Base-by-base conservation (phyloP, 2,888 invertebrate species). In the Ochropleura leucogaster region DNA sequence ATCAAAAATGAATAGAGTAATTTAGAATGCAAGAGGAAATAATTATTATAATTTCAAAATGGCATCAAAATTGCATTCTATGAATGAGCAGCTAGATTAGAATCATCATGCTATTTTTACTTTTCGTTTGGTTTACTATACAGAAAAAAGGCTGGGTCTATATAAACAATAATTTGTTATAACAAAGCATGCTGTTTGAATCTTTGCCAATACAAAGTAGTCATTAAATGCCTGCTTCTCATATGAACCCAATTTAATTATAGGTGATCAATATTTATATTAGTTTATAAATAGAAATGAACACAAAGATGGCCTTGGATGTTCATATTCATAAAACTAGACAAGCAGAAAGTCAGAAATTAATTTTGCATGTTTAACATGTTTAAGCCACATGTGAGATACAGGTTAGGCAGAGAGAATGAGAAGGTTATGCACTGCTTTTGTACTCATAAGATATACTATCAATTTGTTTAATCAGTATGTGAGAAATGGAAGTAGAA, bases 201-300 rank as follows among this genome's bases (percentile, higher is more conserved):
- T 66, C 16, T 20, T n/a, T 53, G 42, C 63, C 67, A 67, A 70
- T 55, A 6, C 6, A 42, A 60, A 75, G 68, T 63, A 60, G 44
- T 47, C 67, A 66, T 62, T 51, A 73, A 64, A 77, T 20, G 20
- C 49, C 42, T 66, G 47, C 8, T 40, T 55, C 42, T 68, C 30
- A 59, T 6, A 57, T 53, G n/a, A 69, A 64, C 62, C 18, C 14
- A 55, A 63, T 67, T 59, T 59, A 78, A 78, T 64, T 71, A 62
- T 46, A 80, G 40, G 6, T 69, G 30, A 72, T 71, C 42, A 82
- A 78, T 72, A 64, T 72, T 69, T 69, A 73, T 40, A 72, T 60
- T 70, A 71, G n/a, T 70, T 64, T 78, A 71, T 70, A 64, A 77
- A 79, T 83, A 81, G 65, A 73, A 67, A 72, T 72, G 51, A 81